Conservation (phyloP, 2,113 vertebrate species). For the Nerophis lumbriciformis region DNA sequence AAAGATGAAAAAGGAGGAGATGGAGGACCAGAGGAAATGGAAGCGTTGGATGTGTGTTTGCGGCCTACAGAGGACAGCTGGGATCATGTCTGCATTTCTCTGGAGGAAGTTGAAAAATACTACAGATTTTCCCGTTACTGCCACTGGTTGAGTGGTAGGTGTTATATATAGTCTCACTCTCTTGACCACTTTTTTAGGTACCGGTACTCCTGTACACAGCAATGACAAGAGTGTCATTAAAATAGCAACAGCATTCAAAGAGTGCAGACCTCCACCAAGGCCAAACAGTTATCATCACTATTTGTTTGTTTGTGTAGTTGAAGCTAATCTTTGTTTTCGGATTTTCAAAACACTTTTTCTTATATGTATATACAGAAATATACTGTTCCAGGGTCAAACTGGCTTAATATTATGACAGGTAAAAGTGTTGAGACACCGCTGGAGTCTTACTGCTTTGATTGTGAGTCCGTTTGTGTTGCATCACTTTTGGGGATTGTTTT, state of each 20-base stretch:
- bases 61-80: constrained; percentile 29
- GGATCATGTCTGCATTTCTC: constrained; percentile 51
- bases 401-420: no score
- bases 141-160: constrained; percentile 66
- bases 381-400: no score
- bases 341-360: no score
- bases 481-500: no score
- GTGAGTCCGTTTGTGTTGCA: no score
- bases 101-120: constrained; percentile 67
- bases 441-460: no score
- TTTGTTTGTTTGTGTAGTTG: background rate
- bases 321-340: no score
- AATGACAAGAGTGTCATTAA: background rate
- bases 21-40: constrained; percentile 7
- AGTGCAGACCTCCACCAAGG: background rate
- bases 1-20: background rate
- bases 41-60: constrained; percentile 30
- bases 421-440: no score
- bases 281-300: background rate
- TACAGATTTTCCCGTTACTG: constrained; percentile 60
- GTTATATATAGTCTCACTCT: background rate
- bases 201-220: background rate
- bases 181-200: background rate
- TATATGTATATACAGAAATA: no score
- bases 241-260: background rate